Evolutionary conservation across 1,140 invertebrate species (phyloP).

Genomic region (Cylas formicarius): DNA sequence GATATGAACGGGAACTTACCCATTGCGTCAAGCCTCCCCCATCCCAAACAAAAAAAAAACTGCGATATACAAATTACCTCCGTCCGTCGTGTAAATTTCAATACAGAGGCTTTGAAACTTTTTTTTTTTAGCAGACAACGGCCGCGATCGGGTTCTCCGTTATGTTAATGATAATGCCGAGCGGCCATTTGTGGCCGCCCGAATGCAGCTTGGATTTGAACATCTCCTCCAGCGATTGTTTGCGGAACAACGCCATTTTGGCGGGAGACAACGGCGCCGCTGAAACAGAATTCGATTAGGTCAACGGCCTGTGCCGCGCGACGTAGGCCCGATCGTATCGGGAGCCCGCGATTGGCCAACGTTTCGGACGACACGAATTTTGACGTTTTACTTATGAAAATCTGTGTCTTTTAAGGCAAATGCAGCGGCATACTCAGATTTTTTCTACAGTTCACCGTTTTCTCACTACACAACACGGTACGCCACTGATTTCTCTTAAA

Average conservation of each 20-base stretch:
- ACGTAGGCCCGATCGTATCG: too few relatives aligned
- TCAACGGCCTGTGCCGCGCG: too few relatives aligned
- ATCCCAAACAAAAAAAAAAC: neutral
- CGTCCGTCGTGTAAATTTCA: slow-evolving; percentile 32
- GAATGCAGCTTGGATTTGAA: slow-evolving; percentile 39
- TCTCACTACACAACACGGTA: too few relatives aligned
- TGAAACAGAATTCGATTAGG: too few relatives aligned
- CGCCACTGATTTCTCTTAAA: too few relatives aligned
- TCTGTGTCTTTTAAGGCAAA: too few relatives aligned
- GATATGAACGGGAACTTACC: neutral
- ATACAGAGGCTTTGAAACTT: slow-evolving; percentile 27
- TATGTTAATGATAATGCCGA: slow-evolving; percentile 62
- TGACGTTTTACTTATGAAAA: too few relatives aligned
- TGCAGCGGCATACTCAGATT: too few relatives aligned
- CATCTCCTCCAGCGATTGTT: slow-evolving; percentile 50
- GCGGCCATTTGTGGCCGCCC: slow-evolving; percentile 40
- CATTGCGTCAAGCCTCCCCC: neutral
- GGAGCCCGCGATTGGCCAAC: too few relatives aligned
- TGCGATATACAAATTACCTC: slow-evolving; percentile 7
- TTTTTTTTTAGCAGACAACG: slow-evolving; percentile 57
- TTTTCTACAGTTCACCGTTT: too few relatives aligned
- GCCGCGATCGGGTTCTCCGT: slow-evolving; percentile 73
- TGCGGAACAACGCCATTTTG: slow-evolving; percentile 58
- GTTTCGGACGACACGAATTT: too few relatives aligned
- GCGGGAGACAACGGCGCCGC: slow-evolving; percentile 62